phyloP scores from a whole-genome alignment of 2,113 vertebrate species.

The Cottus gobio region DNA sequence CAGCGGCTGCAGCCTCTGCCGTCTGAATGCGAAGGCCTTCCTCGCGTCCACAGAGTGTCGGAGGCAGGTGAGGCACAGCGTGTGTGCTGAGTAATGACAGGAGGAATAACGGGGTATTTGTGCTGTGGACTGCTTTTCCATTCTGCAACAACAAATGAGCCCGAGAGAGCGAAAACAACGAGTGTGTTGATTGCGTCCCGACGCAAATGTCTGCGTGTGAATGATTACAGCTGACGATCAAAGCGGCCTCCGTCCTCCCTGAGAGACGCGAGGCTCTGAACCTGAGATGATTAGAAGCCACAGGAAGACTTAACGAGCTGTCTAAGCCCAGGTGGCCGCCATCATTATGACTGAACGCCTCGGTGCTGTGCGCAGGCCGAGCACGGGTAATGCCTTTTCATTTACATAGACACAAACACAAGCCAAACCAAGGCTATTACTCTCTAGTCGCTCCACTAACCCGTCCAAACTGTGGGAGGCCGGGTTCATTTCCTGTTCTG shows the following conservation, averaged over 20 bases:
- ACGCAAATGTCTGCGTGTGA: not conserved
- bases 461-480: slow-evolving; percentile 18
- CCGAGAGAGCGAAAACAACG: slow-evolving; percentile 18
- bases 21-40: slow-evolving; percentile 26
- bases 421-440: slow-evolving; percentile 20
- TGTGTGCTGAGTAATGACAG: slow-evolving; percentile 22
- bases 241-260: slow-evolving; percentile 47
- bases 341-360: slow-evolving; percentile 54
- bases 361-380: not conserved
- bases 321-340: slow-evolving; percentile 47
- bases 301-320: slow-evolving; percentile 66
- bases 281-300: slow-evolving; percentile 73
- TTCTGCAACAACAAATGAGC: slow-evolving; percentile 47
- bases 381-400: slow-evolving; percentile 52
- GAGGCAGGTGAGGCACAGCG: slow-evolving; percentile 24
- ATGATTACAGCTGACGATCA: slow-evolving; percentile 66
- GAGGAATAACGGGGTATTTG: slow-evolving; percentile 38
- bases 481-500: slow-evolving; percentile 61
- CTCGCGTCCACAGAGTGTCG: slow-evolving; percentile 24
- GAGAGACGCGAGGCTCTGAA: slow-evolving; percentile 40
- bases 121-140: slow-evolving; percentile 19
- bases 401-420: slow-evolving; percentile 58
- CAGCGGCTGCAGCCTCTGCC: not conserved
- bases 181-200: not conserved
- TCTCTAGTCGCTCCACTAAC: slow-evolving; percentile 35